A percentile compares a stretch with the other conserved stretches of the same genome.
Conservation (phyloP, 2,797 vertebrate genomes). For the Hafferia zeledoni region DNA sequence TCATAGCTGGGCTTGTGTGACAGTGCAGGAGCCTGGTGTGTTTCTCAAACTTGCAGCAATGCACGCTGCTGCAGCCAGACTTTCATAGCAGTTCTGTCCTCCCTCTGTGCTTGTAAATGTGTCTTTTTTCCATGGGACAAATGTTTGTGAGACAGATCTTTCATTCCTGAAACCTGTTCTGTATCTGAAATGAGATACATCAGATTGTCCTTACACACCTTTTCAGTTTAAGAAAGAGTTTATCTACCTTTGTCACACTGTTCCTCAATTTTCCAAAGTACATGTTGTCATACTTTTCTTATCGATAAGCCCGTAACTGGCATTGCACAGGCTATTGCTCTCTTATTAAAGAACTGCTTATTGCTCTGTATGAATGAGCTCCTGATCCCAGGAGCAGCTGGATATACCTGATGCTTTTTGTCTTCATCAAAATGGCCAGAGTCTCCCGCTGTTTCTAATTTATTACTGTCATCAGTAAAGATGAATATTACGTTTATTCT, state of each 20-base stretch:
- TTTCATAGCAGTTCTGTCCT: neutral
- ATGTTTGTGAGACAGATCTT: neutral
- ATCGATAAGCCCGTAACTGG: neutral
- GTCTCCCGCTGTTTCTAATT: neutral
- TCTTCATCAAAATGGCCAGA: neutral
- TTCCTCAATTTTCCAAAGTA: neutral
- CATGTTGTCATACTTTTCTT: neutral
- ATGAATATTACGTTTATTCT: neutral
- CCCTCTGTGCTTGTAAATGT: neutral
- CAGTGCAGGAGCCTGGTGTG: fast-evolving
- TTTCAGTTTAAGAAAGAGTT: neutral
- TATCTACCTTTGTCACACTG: neutral
- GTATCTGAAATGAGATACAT: neutral
- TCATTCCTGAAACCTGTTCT: neutral
- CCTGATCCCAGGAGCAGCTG: neutral
- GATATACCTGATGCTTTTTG: neutral
- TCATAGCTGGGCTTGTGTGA: neutral
- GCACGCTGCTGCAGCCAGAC: neutral
- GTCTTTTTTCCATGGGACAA: neutral
- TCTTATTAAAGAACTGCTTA: neutral
- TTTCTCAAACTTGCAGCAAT: neutral
- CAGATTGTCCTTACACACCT: neutral
- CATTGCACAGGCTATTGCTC: neutral
- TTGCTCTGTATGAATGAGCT: neutral
- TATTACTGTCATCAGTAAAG: neutral